Evolutionary conservation across 2,888 invertebrate genomes (phyloP).

Genomic region (Anthophora plumipes): DNA sequence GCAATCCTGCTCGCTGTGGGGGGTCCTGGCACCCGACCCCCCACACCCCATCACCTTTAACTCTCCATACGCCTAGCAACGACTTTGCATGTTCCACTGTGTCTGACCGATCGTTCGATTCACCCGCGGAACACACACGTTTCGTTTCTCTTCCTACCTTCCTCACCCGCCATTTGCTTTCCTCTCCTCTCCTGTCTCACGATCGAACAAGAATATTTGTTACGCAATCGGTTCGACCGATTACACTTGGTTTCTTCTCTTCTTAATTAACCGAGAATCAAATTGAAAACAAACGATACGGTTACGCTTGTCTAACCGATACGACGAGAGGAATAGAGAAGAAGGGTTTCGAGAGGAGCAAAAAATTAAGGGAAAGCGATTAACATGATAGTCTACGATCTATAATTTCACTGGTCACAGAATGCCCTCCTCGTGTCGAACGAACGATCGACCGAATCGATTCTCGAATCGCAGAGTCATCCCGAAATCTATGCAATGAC

Average conservation of each 20-base stretch:
- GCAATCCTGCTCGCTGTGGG: conserved; percentile 82
- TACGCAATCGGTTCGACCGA: conserved; percentile 1
- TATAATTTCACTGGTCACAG: conserved; percentile 43
- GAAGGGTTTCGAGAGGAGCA: too few species aligned
- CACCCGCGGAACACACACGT: conserved; percentile 52
- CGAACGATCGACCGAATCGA: conserved; percentile 56
- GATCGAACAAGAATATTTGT: background rate
- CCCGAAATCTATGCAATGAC: conserved; percentile 63
- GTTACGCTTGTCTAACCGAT: background rate
- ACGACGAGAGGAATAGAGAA: background rate
- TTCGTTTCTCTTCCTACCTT: conserved; percentile 23
- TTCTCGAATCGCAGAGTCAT: conserved; percentile 72
- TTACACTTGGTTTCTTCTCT: background rate
- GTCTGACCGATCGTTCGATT: conserved; percentile 51
- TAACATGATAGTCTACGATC: conserved; percentile 17
- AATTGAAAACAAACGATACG: background rate
- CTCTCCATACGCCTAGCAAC: conserved; percentile 58
- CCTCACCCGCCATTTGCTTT: background rate
- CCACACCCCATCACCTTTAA: conserved; percentile 61
- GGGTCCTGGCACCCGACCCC: conserved; percentile 77
- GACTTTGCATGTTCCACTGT: conserved; percentile 54
- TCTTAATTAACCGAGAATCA: conserved; percentile 12
- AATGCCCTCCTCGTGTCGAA: conserved; percentile 16
- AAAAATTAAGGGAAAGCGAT: background rate
- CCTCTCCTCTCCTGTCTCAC: background rate